A percentile compares a stretch with the other conserved stretches of the same genome.
phyloP scores from a whole-genome alignment of 1,140 invertebrate species.

The Drosophila pseudoananassae region DNA sequence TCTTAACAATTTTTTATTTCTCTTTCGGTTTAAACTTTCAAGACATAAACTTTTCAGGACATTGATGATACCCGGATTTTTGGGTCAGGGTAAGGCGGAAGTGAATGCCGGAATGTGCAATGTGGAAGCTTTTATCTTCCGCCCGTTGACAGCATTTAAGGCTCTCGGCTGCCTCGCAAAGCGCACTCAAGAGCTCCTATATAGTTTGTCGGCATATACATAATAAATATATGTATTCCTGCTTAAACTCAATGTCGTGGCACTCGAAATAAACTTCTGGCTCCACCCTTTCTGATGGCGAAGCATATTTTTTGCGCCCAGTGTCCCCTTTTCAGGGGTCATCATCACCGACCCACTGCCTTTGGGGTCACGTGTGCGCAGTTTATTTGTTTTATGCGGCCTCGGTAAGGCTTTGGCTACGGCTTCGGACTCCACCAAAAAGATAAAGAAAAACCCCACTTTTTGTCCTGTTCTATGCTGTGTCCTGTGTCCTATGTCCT shows the following conservation, averaged over 20 bases:
- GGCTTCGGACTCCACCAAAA: neutral
- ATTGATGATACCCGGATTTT: neutral
- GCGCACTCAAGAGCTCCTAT: slow-evolving; percentile 51
- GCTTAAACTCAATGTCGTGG: slow-evolving; percentile 14
- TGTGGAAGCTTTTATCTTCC: slow-evolving; percentile 68
- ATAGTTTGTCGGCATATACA: slow-evolving; percentile 31
- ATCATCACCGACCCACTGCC: slow-evolving; percentile 25
- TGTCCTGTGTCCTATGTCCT: neutral
- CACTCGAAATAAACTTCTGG: slow-evolving; percentile 10
- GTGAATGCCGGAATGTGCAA: slow-evolving; percentile 60
- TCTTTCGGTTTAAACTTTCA: no score
- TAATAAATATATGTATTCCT: neutral
- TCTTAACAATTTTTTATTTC: no score
- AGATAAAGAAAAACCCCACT: neutral
- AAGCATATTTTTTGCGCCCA: slow-evolving; percentile 60
- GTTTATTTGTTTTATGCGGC: slow-evolving; percentile 77
- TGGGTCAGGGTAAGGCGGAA: slow-evolving; percentile 32
- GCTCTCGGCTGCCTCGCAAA: slow-evolving; percentile 45
- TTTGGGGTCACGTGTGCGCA: slow-evolving; percentile 75
- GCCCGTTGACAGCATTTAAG: slow-evolving; percentile 64
- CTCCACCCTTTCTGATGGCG: slow-evolving; percentile 26
- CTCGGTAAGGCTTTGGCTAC: slow-evolving; percentile 33
- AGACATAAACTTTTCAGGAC: neutral
- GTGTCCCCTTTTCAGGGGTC: slow-evolving; percentile 45
- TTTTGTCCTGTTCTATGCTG: neutral